Conservation (phyloP, 2,113 vertebrate genomes). For the Notothenia coriiceps region DNA sequence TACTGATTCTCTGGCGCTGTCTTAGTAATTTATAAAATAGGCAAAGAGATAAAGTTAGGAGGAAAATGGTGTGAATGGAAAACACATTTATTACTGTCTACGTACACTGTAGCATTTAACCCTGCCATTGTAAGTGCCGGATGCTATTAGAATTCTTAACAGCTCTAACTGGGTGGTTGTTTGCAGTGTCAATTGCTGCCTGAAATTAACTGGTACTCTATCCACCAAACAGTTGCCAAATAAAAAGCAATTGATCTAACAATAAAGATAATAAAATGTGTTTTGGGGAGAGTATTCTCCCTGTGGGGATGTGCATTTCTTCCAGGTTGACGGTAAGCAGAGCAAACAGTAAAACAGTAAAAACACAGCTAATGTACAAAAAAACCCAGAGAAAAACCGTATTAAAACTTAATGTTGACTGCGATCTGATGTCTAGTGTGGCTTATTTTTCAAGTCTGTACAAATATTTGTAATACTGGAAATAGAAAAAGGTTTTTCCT, state of each 20-base stretch:
- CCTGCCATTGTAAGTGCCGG: not conserved
- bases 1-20: constrained; percentile 9
- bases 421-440: not conserved
- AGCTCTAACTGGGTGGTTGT: not conserved
- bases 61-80: constrained; percentile 19
- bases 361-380: not conserved
- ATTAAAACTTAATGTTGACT: constrained; percentile 18
- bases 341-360: not conserved
- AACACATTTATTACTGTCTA: constrained; percentile 16
- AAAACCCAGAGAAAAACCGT: constrained; percentile 11
- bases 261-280: not conserved
- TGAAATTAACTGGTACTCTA: not conserved
- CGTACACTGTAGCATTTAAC: not conserved
- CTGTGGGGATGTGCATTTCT: not conserved
- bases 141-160: constrained; percentile 1
- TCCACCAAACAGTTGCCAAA: not conserved
- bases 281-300: not conserved
- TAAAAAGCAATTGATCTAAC: not conserved
- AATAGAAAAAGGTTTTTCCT: constrained; percentile 11
- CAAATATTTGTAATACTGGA: not conserved
- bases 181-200: not conserved
- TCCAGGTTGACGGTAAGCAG: constrained; percentile 8
- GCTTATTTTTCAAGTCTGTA: not conserved
- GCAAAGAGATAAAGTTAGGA: constrained; percentile 12
- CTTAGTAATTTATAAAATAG: constrained; percentile 20